Percentiles rank a stretch among this genome's conserved stretches.
Evolutionary conservation across 2,888 invertebrate genomes (phyloP).

Genomic region (Melipona bicolor): DNA sequence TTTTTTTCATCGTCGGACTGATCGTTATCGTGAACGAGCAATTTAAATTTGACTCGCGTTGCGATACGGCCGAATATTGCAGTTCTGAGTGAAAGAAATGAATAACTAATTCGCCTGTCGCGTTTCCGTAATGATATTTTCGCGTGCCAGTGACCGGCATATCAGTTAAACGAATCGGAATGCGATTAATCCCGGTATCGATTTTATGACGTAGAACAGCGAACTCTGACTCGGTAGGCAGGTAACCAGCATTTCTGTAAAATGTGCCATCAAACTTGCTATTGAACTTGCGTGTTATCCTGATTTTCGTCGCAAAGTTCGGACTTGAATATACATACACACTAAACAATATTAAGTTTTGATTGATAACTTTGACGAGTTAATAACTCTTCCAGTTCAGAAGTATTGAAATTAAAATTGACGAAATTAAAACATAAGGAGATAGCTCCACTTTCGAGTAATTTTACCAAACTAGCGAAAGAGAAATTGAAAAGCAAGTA

Average conservation of each 20-base stretch:
- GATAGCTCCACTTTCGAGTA: no score
- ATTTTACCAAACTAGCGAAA: no score
- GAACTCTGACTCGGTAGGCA: conserved; percentile 24
- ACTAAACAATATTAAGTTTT: no score
- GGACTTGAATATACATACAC: no score
- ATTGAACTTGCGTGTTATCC: no score
- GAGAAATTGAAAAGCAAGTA: no score
- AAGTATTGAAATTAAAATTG: no score
- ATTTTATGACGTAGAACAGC: conserved; percentile 30
- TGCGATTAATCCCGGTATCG: conserved; percentile 60
- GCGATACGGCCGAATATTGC: conserved; percentile 8
- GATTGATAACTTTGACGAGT: no score
- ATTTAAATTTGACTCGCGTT: conserved; percentile 14
- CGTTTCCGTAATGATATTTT: conserved; percentile 37
- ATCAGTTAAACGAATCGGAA: conserved; percentile 55
- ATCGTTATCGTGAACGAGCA: not conserved
- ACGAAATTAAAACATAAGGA: no score
- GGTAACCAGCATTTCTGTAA: conserved; percentile 8
- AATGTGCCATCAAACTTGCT: conserved; percentile 13
- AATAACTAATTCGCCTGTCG: conserved; percentile 42
- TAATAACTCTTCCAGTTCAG: no score
- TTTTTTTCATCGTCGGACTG: not conserved
- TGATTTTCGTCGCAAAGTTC: no score
- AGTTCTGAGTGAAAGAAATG: conserved; percentile 5
- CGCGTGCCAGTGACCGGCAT: conserved; percentile 32